phyloP scores from a whole-genome alignment of 37 sponge, comb jelly and placozoan species.

The Ianthella basta region DNA sequence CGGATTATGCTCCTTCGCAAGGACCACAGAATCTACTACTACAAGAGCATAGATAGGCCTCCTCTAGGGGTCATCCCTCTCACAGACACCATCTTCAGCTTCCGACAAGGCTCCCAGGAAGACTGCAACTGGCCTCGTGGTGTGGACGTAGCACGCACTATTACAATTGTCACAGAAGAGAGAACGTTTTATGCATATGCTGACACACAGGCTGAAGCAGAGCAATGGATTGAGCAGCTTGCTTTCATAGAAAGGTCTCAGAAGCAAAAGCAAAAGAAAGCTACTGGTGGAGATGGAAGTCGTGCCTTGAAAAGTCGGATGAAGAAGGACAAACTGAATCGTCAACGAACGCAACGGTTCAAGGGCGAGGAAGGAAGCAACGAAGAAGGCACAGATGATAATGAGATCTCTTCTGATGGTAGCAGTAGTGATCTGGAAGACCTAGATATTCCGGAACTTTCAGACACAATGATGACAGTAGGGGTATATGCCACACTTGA shows the following conservation, averaged over 20 bases:
- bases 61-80: constrained; percentile 61
- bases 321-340: background rate
- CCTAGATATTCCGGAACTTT: background rate
- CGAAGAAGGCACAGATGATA: background rate
- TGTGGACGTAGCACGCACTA: constrained; percentile 30
- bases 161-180: constrained; percentile 48
- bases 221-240: constrained; percentile 61
- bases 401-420: background rate
- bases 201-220: constrained; percentile 44
- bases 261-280: constrained; percentile 13
- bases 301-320: background rate
- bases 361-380: background rate
- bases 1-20: constrained; percentile 59
- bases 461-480: background rate
- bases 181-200: constrained; percentile 62
- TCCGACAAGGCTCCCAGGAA: constrained; percentile 32
- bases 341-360: constrained; percentile 1
- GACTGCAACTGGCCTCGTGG: constrained; percentile 67
- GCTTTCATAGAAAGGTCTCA: constrained; percentile 13
- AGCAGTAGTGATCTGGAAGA: background rate
- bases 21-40: constrained; percentile 72
- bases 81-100: constrained; percentile 44
- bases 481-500: background rate
- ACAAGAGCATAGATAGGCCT: constrained; percentile 57
- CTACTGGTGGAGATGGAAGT: background rate